Evolutionary conservation across 2,113 vertebrate species (phyloP), one percentile per base, ranked within the genome.

Genomic region (Talpa occidentalis): DNA sequence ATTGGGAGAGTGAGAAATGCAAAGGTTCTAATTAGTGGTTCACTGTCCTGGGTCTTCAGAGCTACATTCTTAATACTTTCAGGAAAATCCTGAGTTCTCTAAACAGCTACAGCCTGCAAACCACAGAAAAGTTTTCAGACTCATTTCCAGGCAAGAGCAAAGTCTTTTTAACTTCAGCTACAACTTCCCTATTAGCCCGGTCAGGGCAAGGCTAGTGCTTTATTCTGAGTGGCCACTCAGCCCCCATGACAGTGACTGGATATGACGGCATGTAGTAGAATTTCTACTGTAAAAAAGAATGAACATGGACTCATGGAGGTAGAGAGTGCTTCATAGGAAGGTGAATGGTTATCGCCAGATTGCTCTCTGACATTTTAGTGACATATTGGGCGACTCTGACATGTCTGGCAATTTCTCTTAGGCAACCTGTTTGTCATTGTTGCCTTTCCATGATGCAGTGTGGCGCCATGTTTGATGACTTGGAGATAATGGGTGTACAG

Each of bases 221-320:
- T 3, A 19, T 28, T 26, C 21, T n/a, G 42, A 42, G 40, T 12
- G 56, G 62, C 52, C 37, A 0, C 10, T 1, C 76, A 24, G 54
- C 5, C 47, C 40, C 28, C 16, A 32, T 0, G 35, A 37, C 40
- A n/a, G 52, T 19, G 19, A 22, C 32, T 67, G 26, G 40, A 19
- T 32, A 0, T 10, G 79, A 62, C 47, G 74, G 16, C 17, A 1
- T 14, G 37, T 11, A 0, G 11, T 64, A 0, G 21, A 14, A 19
- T 35, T 40, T 30, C 84, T 32, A 14, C 30, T 40, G 8, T 17
- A 64, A 40, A 47, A 66, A 22, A 40, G 40, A 11, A 19, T 0
- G 22, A 32, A 24, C 28, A 1, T 5, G 47, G 35, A 44, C 10
- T 15, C 1, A 3, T 1, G 5, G 37, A 1, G 4, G 9, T 5